These are phyloP conservation scores for Drosophila kuntzei DNA, from an alignment of 2,888 invertebrate species.

Conservation along the genomic window DNA sequence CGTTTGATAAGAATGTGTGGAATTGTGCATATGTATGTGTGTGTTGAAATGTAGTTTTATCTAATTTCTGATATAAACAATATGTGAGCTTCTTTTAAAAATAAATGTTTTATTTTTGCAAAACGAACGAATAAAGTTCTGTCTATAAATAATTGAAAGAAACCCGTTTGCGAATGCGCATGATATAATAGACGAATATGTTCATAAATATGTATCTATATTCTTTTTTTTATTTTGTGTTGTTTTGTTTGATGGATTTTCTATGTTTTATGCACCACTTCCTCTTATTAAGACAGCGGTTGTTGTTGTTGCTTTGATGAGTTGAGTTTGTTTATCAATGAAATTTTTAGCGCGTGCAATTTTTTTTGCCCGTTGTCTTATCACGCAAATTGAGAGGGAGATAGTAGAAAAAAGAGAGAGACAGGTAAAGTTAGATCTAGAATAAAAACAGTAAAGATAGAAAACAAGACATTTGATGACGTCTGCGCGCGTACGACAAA, in stretches of 20 bases:
- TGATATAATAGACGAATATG: constrained; percentile 12
- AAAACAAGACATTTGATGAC: constrained; percentile 46
- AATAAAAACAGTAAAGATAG: not conserved
- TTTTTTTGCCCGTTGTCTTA: constrained; percentile 44
- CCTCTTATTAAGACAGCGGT: constrained; percentile 42
- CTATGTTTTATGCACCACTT: constrained; percentile 65
- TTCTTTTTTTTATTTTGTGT: not conserved
- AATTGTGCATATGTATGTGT: not conserved
- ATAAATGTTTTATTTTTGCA: not conserved
- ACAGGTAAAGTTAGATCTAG: not conserved
- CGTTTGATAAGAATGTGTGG: constrained; percentile 15
- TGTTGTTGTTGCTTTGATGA: constrained; percentile 5
- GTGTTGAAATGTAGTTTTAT: constrained; percentile 5
- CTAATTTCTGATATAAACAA: constrained; percentile 12
- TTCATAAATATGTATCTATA: constrained; percentile 36
- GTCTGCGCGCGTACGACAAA: constrained; percentile 35
- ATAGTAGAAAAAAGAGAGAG: not conserved
- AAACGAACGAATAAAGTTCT: constrained; percentile 3
- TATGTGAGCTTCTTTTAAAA: constrained; percentile 7
- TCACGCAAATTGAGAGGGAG: constrained; percentile 25
- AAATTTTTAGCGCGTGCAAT: constrained; percentile 64
- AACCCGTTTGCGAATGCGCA: constrained; percentile 20
- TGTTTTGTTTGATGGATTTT: constrained; percentile 29
- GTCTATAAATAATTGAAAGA: constrained; percentile 14
- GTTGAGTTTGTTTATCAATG: constrained; percentile 61